Conservation (phyloP, 2,113 vertebrate species). For the Coryphaenoides rupestris region DNA sequence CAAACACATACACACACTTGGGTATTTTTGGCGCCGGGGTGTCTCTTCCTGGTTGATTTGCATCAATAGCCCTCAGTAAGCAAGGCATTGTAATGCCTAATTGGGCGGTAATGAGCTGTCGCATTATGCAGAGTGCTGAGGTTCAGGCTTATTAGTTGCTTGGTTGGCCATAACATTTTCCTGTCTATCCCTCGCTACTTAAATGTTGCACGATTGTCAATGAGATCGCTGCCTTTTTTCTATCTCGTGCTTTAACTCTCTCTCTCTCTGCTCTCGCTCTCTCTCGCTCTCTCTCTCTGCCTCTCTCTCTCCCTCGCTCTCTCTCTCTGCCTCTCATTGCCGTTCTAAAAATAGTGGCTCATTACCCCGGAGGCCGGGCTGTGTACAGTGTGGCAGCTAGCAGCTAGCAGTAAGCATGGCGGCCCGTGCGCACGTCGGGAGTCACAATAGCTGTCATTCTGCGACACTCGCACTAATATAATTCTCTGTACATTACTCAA, state of each 20-base stretch:
- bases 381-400: conserved; percentile 68
- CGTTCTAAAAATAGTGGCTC: conserved; percentile 72
- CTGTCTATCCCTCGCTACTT: conserved; percentile 60
- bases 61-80: conserved; percentile 76
- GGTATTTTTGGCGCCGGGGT: conserved; percentile 65
- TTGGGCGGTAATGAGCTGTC: conserved; percentile 77
- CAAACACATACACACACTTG: not conserved
- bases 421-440: conserved; percentile 64
- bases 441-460: conserved; percentile 67
- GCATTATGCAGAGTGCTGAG: conserved; percentile 76
- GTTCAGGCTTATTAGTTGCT: conserved; percentile 82
- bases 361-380: conserved; percentile 67
- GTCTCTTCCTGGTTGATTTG: conserved; percentile 74
- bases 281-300: not conserved
- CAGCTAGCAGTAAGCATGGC: conserved; percentile 69
- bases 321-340: conserved; percentile 21
- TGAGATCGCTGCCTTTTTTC: conserved; percentile 44
- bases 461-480: conserved; percentile 61
- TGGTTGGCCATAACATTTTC: conserved; percentile 79
- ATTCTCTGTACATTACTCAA: conserved; percentile 48
- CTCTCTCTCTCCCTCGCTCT: conserved; percentile 15
- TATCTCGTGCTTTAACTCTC: not conserved
- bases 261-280: not conserved
- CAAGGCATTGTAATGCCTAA: conserved; percentile 77
- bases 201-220: conserved; percentile 66